Conservation (phyloP, 2,888 invertebrate genomes). For the Yponomeuta cagnagella region DNA sequence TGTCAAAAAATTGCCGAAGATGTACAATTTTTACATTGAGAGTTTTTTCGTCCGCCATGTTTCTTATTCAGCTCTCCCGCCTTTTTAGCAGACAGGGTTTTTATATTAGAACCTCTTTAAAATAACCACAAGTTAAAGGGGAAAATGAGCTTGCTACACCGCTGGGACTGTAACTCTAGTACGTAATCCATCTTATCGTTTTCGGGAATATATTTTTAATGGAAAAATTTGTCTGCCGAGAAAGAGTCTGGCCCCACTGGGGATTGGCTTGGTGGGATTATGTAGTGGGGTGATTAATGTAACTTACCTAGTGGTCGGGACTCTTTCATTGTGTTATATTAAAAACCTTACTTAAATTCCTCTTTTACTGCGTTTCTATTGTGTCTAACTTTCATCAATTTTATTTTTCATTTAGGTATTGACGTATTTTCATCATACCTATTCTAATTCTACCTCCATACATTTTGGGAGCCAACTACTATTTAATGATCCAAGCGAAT, state of each 20-base stretch:
- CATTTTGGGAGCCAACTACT: too few relatives aligned
- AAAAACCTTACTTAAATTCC: background rate
- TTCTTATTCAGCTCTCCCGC: background rate
- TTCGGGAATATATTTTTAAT: slow-evolving; percentile 53
- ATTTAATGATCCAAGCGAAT: too few relatives aligned
- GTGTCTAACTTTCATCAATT: too few relatives aligned
- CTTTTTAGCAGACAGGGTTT: slow-evolving; percentile 18
- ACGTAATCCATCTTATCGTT: slow-evolving; percentile 72
- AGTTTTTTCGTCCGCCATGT: background rate
- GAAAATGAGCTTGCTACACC: slow-evolving; percentile 46
- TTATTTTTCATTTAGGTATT: too few relatives aligned
- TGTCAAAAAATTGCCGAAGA: too few relatives aligned
- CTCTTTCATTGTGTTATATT: background rate
- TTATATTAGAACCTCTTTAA: slow-evolving; percentile 20
- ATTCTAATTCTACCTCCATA: too few relatives aligned
- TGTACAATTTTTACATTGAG: too few relatives aligned
- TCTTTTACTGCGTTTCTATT: background rate
- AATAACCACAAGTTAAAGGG: slow-evolving; percentile 41
- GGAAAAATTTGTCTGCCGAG: slow-evolving; percentile 57
- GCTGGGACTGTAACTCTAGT: slow-evolving; percentile 58
- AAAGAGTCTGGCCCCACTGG: slow-evolving; percentile 54
- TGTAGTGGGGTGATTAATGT: slow-evolving; percentile 1
- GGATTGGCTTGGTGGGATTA: slow-evolving; percentile 23
- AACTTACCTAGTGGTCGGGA: background rate
- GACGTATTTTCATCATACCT: too few relatives aligned